Evolutionary conservation across 2,888 invertebrate species (phyloP).

Genomic region (Eugnorisma glareosa): DNA sequence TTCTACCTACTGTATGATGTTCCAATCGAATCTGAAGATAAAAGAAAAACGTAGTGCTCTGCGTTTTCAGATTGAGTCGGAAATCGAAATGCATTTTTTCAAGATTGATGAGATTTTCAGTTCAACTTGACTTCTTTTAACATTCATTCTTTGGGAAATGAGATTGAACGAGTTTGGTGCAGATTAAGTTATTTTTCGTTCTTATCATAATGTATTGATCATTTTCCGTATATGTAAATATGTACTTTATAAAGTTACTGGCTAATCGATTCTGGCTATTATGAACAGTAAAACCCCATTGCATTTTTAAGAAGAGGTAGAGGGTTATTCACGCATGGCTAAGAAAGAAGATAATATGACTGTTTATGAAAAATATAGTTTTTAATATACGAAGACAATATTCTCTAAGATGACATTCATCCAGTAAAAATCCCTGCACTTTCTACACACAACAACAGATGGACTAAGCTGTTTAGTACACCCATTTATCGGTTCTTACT

Average conservation of each 20-base stretch:
- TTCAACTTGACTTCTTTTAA: slow-evolving; percentile 48
- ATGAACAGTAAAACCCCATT: background rate
- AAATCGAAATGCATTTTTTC: slow-evolving; percentile 62
- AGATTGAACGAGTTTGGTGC: slow-evolving; percentile 10
- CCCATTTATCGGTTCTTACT: background rate
- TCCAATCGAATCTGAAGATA: slow-evolving; percentile 22
- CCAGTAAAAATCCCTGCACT: background rate
- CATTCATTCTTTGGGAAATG: slow-evolving; percentile 38
- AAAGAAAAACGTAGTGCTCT: slow-evolving; percentile 16
- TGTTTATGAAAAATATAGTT: background rate
- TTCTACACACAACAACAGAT: background rate
- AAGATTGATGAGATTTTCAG: slow-evolving; percentile 59
- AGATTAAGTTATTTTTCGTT: background rate
- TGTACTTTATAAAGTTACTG: background rate
- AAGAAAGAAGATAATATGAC: background rate
- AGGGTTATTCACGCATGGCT: background rate
- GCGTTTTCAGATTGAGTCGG: slow-evolving; percentile 43
- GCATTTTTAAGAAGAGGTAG: background rate
- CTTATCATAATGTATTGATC: background rate
- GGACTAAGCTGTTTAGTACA: background rate
- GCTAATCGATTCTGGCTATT: background rate
- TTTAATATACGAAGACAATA: background rate
- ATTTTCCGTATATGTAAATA: background rate
- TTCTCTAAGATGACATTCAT: background rate
- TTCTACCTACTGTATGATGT: background rate